These are phyloP conservation scores for Carollia perspicillata DNA, from an alignment of 2,113 vertebrate species.

Conservation along the genomic window DNA sequence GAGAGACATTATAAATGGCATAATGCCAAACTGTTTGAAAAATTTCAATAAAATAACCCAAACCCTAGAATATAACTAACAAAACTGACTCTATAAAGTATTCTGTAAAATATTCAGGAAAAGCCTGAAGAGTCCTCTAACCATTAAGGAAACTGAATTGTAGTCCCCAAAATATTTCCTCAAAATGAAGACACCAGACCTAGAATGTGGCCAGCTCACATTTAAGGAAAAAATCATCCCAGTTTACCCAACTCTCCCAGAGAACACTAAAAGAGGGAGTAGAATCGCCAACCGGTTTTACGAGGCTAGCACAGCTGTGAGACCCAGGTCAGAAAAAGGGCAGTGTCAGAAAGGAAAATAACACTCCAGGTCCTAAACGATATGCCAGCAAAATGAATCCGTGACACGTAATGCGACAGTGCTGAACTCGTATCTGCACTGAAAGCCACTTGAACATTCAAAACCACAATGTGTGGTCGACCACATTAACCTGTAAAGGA, in stretches of 20 bases:
- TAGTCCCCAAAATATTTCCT: background rate
- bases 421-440: background rate
- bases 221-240: background rate
- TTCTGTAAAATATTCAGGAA: background rate
- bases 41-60: background rate
- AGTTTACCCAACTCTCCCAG: background rate
- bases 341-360: background rate
- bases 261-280: background rate
- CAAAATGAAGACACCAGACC: background rate
- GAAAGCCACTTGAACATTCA: background rate
- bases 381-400: background rate
- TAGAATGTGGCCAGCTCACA: background rate
- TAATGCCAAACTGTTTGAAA: background rate
- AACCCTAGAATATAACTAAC: background rate
- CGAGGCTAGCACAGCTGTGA: background rate
- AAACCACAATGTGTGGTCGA: background rate
- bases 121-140: background rate
- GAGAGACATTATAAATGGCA: background rate
- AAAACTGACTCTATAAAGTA: background rate
- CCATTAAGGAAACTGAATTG: background rate
- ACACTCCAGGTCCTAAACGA: background rate
- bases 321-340: background rate
- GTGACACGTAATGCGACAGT: accelerated
- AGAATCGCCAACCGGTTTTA: background rate
- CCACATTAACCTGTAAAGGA: background rate